Evolutionary conservation across 2,797 vertebrate species (phyloP).

Genomic region (Falco novaeseelandiae): DNA sequence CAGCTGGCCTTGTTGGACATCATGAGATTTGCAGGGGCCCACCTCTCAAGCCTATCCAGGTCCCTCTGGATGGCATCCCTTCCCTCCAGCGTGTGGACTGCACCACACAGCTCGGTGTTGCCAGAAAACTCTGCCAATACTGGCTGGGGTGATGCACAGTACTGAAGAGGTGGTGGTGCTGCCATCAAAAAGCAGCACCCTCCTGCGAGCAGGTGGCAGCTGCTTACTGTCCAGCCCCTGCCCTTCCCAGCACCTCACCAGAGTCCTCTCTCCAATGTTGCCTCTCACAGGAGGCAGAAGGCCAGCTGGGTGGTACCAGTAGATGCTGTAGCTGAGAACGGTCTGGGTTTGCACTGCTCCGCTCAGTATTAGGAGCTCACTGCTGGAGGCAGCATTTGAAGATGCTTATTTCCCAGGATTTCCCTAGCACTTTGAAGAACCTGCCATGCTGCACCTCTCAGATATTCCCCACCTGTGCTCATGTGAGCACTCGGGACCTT

Average conservation of each 20-base stretch:
- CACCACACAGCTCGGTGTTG: no score
- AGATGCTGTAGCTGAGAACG: neutral
- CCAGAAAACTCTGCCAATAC: neutral
- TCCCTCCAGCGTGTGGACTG: no score
- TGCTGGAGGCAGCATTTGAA: neutral
- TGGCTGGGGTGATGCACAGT: neutral
- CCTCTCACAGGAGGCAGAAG: neutral
- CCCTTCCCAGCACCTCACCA: neutral
- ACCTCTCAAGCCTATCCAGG: no score
- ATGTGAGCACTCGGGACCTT: neutral
- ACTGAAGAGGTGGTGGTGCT: neutral
- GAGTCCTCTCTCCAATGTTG: neutral
- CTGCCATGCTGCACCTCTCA: neutral
- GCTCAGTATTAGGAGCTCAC: neutral
- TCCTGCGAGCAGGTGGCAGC: neutral
- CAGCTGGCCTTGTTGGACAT: no score
- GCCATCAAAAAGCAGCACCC: neutral
- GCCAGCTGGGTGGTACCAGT: neutral
- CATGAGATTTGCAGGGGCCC: no score
- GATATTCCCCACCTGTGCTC: neutral
- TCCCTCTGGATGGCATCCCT: no score
- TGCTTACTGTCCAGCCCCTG: neutral
- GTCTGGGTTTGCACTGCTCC: neutral
- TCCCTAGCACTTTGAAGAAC: neutral
- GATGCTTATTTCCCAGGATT: neutral